phyloP scores from a whole-genome alignment of 2,888 invertebrate species.

The Dryadula phaetusa region DNA sequence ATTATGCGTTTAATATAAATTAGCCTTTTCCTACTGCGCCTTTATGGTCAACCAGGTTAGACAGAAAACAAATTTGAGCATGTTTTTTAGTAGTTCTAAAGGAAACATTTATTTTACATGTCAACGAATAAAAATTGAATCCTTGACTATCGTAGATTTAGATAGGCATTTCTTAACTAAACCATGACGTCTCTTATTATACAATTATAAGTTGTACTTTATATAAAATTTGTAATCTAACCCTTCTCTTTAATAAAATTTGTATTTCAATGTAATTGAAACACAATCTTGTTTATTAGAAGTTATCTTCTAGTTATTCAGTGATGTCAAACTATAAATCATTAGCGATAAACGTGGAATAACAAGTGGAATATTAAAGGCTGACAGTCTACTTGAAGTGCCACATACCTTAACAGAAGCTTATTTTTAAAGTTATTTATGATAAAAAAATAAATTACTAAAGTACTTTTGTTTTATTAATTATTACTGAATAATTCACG shows the following conservation, averaged over 20 bases:
- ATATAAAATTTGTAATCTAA: constrained; percentile 4
- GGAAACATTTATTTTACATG: too few relatives aligned
- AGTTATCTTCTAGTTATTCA: constrained; percentile 32
- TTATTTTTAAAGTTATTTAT: too few relatives aligned
- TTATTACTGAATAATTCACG: too few relatives aligned
- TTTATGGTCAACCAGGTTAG: too few relatives aligned
- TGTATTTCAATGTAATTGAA: constrained; percentile 19
- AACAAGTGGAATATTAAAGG: constrained; percentile 41
- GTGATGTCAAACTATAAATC: constrained; percentile 49
- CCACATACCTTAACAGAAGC: background rate
- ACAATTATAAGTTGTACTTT: background rate
- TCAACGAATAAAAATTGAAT: background rate
- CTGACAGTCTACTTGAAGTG: constrained; percentile 17
- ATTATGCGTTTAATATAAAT: too few relatives aligned
- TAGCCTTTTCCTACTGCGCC: too few relatives aligned
- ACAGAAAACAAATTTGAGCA: too few relatives aligned
- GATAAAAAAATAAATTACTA: too few relatives aligned
- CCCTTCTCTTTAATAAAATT: constrained; percentile 4
- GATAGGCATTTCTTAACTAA: background rate
- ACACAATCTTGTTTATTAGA: constrained; percentile 25
- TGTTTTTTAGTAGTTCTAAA: too few relatives aligned
- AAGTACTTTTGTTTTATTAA: too few relatives aligned
- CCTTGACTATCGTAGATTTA: background rate
- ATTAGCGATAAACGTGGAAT: constrained; percentile 47
- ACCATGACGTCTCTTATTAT: background rate